Evolutionary conservation across 1,140 invertebrate genomes (phyloP).

Genomic region (Mamestra configurata): DNA sequence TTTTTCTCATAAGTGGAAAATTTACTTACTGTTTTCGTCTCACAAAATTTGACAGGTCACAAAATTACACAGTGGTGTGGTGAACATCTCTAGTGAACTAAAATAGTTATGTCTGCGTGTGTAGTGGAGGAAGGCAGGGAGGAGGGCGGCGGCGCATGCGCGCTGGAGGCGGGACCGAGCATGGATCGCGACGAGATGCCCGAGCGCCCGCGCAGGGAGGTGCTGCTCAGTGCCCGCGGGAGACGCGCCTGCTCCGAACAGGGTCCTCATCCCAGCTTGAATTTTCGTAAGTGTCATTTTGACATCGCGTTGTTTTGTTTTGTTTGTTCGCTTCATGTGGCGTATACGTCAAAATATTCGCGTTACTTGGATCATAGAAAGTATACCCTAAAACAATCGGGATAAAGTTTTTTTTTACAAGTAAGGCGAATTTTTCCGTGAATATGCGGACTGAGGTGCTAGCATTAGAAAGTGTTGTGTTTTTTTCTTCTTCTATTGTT

Average conservation of each 20-base stretch:
- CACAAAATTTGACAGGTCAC: not conserved
- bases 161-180: slow-evolving; percentile 55
- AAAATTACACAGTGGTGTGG: slow-evolving; percentile 23
- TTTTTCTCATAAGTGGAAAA: not conserved
- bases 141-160: slow-evolving; percentile 71
- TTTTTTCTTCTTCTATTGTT: too few species aligned
- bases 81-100: slow-evolving; percentile 36
- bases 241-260: slow-evolving; percentile 90
- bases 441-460: too few species aligned
- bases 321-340: too few species aligned
- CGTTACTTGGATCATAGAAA: too few species aligned
- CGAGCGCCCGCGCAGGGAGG: slow-evolving; percentile 78
- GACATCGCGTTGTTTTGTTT: not conserved
- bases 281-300: slow-evolving; percentile 78
- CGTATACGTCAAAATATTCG: too few species aligned
- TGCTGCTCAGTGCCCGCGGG: slow-evolving; percentile 84
- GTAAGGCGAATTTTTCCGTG: too few species aligned
- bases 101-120: slow-evolving; percentile 80
- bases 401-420: too few species aligned
- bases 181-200: slow-evolving; percentile 61
- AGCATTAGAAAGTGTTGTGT: too few species aligned
- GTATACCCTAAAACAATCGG: too few species aligned
- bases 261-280: slow-evolving; percentile 88
- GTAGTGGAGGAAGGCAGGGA: slow-evolving; percentile 80
- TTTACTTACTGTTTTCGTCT: not conserved